Base-by-base conservation (phyloP, 2,888 invertebrate species). In the Phyto melanocephala region DNA sequence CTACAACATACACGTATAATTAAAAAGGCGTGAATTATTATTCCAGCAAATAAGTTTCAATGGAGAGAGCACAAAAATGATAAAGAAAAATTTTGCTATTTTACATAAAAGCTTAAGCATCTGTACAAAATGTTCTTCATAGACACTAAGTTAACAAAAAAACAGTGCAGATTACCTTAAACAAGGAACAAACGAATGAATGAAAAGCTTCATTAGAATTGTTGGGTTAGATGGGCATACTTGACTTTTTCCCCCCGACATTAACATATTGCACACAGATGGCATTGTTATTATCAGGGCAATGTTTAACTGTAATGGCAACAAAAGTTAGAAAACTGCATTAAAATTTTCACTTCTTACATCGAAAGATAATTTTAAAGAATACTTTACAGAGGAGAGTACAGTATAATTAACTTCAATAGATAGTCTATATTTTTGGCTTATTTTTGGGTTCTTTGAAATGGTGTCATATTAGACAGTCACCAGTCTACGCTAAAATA, bases 21-120 rank as follows among this genome's bases (percentile, higher is more conserved):
- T 85, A 85, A 85, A 85, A 85, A 83, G 85, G 85, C 85, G 85
- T 85, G 84, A 85, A 85, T 84, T 85, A 85, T 85, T 85, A 85
- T 85, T 85, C 81, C 82, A 68, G 54, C 81, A 85, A 85, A 85
- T 83, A 83, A 84, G 84, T 84, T 85, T 65, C 80, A 74, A 82
- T 82, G 77, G 84, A 79, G 80, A 58, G 28, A 37, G 24, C 17
- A 37, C 45, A 40, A 60, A 45, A 54, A 33, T n/a, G n/a, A 33
- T 8, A 65, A 37, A 76, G 28, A 85, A 75, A 63, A 47, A 68
- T 37, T 45, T 13, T 67, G 28, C 20, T 52, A 70, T 80, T 78
- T 79, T 65, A 42, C 42, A 79, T 79, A 68, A 67, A 68, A 74
- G 65, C 62, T 65, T 52, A 67, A 79, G 45, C 76, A 58, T 71